Conservation (phyloP, 2,888 invertebrate species). For the Agonopterix alstromeriana region DNA sequence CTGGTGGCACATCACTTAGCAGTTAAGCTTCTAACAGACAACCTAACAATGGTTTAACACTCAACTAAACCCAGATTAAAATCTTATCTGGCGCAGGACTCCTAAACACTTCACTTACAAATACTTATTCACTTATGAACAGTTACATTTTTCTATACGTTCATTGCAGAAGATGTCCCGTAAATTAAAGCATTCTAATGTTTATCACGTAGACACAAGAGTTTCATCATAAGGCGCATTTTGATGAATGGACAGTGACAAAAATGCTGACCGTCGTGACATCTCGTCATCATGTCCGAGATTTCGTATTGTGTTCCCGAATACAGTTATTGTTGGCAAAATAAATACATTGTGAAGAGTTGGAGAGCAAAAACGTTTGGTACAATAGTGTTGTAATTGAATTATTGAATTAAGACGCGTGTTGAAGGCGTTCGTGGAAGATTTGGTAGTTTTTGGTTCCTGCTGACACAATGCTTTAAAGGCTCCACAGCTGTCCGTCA, state of each 20-base stretch:
- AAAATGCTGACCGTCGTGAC: constrained; percentile 35
- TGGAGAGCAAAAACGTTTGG: constrained; percentile 47
- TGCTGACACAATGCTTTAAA: not conserved
- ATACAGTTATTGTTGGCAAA: constrained; percentile 73
- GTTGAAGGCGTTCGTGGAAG: constrained; percentile 16
- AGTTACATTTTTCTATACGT: not conserved
- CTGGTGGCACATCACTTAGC: constrained; percentile 51
- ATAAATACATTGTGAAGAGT: constrained; percentile 58
- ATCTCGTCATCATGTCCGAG: constrained; percentile 30
- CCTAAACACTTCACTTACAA: constrained; percentile 64
- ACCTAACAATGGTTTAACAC: constrained; percentile 53
- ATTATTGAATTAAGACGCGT: constrained; percentile 46
- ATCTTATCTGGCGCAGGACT: constrained; percentile 56
- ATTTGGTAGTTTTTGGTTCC: not conserved
- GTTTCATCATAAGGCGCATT: not conserved
- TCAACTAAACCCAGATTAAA: constrained; percentile 64
- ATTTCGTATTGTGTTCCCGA: constrained; percentile 29
- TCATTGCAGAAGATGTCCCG: not conserved
- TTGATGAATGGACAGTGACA: constrained; percentile 23
- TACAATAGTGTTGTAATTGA: constrained; percentile 63
- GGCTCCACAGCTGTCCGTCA: not conserved
- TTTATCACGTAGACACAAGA: not conserved
- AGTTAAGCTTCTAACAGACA: constrained; percentile 33
- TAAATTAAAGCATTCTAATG: no score
- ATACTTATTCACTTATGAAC: constrained; percentile 24